A percentile compares a stretch with the other conserved stretches of the same genome.
phyloP scores from a whole-genome alignment of 2,797 vertebrate genomes.

The Acipenser ruthenus region DNA sequence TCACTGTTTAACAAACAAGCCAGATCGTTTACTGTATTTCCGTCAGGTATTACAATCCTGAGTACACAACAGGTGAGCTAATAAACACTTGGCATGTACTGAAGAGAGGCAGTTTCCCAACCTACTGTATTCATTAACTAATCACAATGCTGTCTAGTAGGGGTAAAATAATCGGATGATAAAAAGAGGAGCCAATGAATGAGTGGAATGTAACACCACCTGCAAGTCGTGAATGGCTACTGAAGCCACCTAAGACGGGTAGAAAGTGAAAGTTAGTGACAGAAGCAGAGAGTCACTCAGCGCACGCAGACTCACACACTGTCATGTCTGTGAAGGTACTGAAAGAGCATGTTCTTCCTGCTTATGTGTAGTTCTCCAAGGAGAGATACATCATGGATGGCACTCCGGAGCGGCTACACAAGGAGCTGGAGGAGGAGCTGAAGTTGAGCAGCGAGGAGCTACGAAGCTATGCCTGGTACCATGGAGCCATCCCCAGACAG shows the following conservation, averaged over 20 bases:
- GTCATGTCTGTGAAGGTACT: constrained; percentile 26
- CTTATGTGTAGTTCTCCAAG: constrained; percentile 80
- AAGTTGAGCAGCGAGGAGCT: constrained; percentile 81
- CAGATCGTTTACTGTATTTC: no score
- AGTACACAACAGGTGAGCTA: no score
- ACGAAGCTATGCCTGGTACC: constrained; percentile 92
- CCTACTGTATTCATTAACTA: no score
- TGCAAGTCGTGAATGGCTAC: no score
- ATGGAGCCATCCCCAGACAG: constrained; percentile 89
- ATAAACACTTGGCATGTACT: no score
- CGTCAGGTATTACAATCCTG: no score
- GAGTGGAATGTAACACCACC: no score
- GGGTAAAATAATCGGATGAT: no score
- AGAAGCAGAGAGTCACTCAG: neutral
- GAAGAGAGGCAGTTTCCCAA: no score
- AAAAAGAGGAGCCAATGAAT: no score
- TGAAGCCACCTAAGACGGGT: neutral
- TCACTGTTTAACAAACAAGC: no score
- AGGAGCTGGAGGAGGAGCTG: constrained; percentile 89
- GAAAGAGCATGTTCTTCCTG: constrained; percentile 25
- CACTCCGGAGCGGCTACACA: constrained; percentile 82
- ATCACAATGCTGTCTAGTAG: no score
- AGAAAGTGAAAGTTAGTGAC: constrained; percentile 8
- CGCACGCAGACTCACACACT: constrained; percentile 1
- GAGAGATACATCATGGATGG: constrained; percentile 84